Percentiles rank a stretch among this genome's conserved stretches.
Conservation (phyloP, 1,140 invertebrate species). For the Agrypnia vestita region DNA sequence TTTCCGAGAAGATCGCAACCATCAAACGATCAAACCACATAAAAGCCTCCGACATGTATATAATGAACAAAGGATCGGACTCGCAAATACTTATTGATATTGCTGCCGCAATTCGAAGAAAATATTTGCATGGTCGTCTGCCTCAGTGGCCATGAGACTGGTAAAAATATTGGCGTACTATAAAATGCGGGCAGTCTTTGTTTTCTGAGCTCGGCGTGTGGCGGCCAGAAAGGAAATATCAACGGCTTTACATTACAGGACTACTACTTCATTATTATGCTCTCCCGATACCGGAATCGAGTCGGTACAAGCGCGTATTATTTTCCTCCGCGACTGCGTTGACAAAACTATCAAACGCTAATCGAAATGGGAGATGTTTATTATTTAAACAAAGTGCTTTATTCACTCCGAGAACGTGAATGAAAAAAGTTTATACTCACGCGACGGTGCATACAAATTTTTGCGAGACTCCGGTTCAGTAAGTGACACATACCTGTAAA, state of each 20-base stretch:
- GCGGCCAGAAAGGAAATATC: slow-evolving; percentile 19
- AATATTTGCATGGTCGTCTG: slow-evolving; percentile 54
- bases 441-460: no score
- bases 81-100: slow-evolving; percentile 45
- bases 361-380: no score
- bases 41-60: slow-evolving; percentile 28
- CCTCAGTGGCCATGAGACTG: slow-evolving; percentile 46
- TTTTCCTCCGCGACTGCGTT: no score
- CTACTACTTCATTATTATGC: slow-evolving; percentile 25
- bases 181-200: slow-evolving; percentile 35
- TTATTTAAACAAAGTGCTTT: no score
- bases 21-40: slow-evolving; percentile 10
- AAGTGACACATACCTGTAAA: no score
- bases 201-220: slow-evolving; percentile 20
- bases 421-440: no score
- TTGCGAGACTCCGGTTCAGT: no score
- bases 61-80: slow-evolving; percentile 28
- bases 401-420: no score
- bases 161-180: slow-evolving; percentile 4
- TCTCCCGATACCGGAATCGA: slow-evolving; percentile 9
- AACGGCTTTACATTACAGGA: slow-evolving; percentile 13
- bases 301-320: neutral
- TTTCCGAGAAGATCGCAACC: slow-evolving; percentile 30
- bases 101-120: slow-evolving; percentile 45
- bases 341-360: no score